Base-by-base conservation (phyloP, 2,888 invertebrate genomes). In the Eupithecia subumbrata region DNA sequence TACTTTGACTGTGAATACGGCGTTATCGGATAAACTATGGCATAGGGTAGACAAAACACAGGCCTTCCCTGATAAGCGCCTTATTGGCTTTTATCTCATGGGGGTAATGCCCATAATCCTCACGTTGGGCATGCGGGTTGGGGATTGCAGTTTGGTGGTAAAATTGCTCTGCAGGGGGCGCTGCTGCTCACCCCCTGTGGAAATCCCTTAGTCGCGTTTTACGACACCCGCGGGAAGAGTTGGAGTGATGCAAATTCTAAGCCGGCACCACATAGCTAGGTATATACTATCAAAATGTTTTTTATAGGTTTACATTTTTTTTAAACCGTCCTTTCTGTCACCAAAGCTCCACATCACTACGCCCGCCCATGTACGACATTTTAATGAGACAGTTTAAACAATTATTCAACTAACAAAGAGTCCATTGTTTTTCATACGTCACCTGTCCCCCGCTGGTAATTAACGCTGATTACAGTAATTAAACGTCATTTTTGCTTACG, bases 401-500 rank as follows among this genome's bases (percentile, higher is more conserved):
- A 88, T 89, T 88, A 88, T 83, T 85, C 81, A 81, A 84, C 81
- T 79, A 85, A 87, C 86, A 88, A 87, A 88, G 86, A 83, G 81
- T 84, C 82, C 85, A 90, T 89, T 90, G 90, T 91, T 86, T 87
- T 85, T 86, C 83, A 83, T 84, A 85, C 86, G 83, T 88, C 90
- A 91, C 89, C 91, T 88, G 89, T 85, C 87, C 82, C 45, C 73
- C 79, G 83, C 84, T 80, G 78, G 85, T 86, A 87, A 90, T 91
- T 90, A 87, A 88, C 87, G 82, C 82, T 89, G 88, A 90, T 91
- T 90, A 88, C 84, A 82, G 84, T 88, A 87, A 91, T 90, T 91
- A 88, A 82, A 83, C 82, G 72, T 78, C 74, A 73, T 75, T 75
- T 73, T 69, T 70, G 48, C 72, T 82, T 78, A 78, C 75, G 69